Evolutionary conservation across 2,797 vertebrate genomes (phyloP).

Genomic region (Pseudochromis fuscus): DNA sequence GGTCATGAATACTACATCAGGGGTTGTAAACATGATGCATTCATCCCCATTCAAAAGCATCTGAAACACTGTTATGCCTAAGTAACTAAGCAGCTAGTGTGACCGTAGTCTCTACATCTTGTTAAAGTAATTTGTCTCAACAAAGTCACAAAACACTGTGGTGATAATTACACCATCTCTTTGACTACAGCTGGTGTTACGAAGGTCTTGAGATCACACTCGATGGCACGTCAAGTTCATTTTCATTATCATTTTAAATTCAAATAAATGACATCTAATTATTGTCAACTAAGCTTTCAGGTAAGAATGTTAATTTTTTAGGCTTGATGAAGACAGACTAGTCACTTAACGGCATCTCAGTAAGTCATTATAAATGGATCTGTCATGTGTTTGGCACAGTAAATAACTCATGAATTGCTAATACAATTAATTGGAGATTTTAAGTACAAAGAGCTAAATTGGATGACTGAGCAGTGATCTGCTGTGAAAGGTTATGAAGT

Average conservation of each 20-base stretch:
- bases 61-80: no score
- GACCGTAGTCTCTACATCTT: no score
- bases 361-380: constrained; percentile 48
- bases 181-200: not conserved
- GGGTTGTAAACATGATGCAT: no score
- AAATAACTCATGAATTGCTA: constrained; percentile 55
- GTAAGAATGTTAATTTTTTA: constrained; percentile 15
- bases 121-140: no score
- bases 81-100: no score
- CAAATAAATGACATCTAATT: not conserved
- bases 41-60: no score
- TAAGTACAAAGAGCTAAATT: constrained; percentile 46
- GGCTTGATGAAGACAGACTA: constrained; percentile 33
- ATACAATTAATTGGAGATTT: constrained; percentile 48
- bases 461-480: constrained; percentile 51
- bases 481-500: constrained; percentile 46
- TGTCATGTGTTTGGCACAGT: constrained; percentile 41
- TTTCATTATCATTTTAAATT: constrained; percentile 17
- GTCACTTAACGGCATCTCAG: constrained; percentile 20
- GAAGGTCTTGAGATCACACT: not conserved
- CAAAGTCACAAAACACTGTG: not conserved
- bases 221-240: constrained; percentile 1
- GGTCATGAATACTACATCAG: no score
- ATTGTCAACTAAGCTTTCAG: constrained; percentile 11
- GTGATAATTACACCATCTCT: not conserved